These are phyloP conservation scores for Elephas maximus DNA, from an alignment of 2,113 vertebrate species.

Conservation along the genomic window DNA sequence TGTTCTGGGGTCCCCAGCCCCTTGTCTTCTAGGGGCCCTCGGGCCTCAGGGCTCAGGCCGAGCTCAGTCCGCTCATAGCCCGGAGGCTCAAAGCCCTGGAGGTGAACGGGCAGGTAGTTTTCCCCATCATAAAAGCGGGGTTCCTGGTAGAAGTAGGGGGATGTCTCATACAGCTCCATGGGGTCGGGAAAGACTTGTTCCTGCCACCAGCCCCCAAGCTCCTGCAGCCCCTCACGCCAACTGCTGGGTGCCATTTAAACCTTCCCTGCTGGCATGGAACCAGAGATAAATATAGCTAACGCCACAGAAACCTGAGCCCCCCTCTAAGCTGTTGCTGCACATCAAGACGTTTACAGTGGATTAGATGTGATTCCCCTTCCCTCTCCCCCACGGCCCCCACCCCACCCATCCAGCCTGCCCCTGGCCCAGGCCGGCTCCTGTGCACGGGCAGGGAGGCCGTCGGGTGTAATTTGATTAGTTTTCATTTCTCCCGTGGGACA, in stretches of 20 bases:
- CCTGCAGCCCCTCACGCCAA: slow-evolving; percentile 90
- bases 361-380: slow-evolving; percentile 88
- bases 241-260: slow-evolving; percentile 99
- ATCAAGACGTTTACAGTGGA: slow-evolving; percentile 97
- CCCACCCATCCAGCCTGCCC: slow-evolving; percentile 77
- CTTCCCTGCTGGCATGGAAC: slow-evolving; percentile 97
- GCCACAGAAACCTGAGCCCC: slow-evolving; percentile 96
- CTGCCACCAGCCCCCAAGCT: slow-evolving; percentile 89
- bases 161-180: slow-evolving; percentile 99
- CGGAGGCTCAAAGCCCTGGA: slow-evolving; percentile 92
- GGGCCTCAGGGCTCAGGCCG: slow-evolving; percentile 90
- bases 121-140: slow-evolving; percentile 98
- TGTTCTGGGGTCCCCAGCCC: slow-evolving; percentile 92
- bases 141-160: slow-evolving; percentile 97
- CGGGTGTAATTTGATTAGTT: slow-evolving; percentile 84
- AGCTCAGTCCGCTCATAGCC: slow-evolving; percentile 93
- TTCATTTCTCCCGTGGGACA: slow-evolving; percentile 82
- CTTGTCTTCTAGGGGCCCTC: slow-evolving; percentile 93
- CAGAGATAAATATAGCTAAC: slow-evolving; percentile 99
- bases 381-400: slow-evolving; percentile 70
- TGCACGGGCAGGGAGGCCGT: slow-evolving; percentile 74
- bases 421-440: slow-evolving; percentile 77
- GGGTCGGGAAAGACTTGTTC: slow-evolving; percentile 81
- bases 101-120: slow-evolving; percentile 93
- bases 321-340: slow-evolving; percentile 99